Evolutionary conservation across 2,113 vertebrate genomes (phyloP).

Genomic region (Callochromis pleurospilus): DNA sequence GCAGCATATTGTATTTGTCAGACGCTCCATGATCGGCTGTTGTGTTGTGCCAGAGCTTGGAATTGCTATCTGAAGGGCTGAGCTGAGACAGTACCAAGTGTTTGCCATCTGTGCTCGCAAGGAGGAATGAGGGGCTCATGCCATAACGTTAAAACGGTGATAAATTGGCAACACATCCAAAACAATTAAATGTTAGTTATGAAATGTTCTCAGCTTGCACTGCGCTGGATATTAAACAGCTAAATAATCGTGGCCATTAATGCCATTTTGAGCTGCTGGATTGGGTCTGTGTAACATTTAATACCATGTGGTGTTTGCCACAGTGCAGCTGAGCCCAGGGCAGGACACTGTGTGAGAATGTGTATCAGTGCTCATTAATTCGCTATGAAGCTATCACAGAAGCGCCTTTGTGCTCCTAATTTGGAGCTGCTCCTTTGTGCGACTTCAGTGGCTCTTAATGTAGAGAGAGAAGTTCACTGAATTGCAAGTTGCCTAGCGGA

Average conservation of each 20-base stretch:
- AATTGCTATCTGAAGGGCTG: neutral
- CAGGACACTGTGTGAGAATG: conserved; percentile 59
- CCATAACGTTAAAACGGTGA: conserved; percentile 11
- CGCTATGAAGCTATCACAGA: conserved; percentile 63
- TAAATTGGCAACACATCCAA: neutral
- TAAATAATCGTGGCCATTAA: neutral
- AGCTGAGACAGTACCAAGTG: conserved; percentile 33
- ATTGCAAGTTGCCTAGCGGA: conserved; percentile 47
- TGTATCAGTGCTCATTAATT: conserved; percentile 70
- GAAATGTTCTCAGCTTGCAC: neutral
- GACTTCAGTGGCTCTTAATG: conserved; percentile 60
- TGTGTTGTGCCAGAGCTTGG: neutral
- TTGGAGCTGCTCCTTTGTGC: conserved; percentile 67
- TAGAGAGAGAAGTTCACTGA: conserved; percentile 55
- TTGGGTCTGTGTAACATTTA: neutral
- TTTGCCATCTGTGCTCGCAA: conserved; percentile 42
- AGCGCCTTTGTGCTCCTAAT: conserved; percentile 69
- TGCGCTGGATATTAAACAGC: neutral
- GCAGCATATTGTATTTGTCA: neutral
- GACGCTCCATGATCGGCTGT: neutral
- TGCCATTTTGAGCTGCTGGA: neutral
- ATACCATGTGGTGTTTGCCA: neutral
- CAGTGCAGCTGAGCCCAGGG: conserved; percentile 25
- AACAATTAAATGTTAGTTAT: neutral
- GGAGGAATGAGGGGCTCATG: neutral